phyloP scores from a whole-genome alignment of 23 tunicate species.

The Trididemnum nubilum region DNA sequence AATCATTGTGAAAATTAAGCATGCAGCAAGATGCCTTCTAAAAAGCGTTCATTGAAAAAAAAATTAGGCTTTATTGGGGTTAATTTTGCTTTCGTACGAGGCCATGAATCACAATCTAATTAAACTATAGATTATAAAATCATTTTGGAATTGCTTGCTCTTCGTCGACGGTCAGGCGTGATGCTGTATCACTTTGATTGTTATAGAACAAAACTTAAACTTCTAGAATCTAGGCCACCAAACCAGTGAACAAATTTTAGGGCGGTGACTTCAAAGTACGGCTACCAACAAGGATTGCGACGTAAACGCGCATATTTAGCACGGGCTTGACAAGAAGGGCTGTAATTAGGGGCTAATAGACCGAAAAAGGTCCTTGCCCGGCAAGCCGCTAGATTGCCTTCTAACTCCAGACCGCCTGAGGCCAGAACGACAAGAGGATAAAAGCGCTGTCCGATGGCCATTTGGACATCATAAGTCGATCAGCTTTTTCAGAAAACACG shows the following conservation, averaged over 20 bases:
- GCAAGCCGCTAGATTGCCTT: neutral
- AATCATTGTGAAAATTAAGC: neutral
- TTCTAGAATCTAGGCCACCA: neutral
- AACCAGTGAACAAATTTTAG: neutral
- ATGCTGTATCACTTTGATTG: neutral
- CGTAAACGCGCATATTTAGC: neutral
- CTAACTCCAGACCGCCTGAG: neutral
- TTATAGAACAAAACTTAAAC: neutral
- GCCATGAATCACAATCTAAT: too few relatives aligned
- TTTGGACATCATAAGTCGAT: neutral
- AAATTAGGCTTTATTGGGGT: too few relatives aligned
- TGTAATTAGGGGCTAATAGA: too few relatives aligned
- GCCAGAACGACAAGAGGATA: neutral
- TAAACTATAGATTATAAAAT: too few relatives aligned
- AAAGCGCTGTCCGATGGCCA: neutral
- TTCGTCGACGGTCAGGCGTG: neutral
- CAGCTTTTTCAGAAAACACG: neutral
- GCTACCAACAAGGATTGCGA: neutral
- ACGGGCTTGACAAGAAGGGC: too few relatives aligned
- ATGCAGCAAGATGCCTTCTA: neutral
- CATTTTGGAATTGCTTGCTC: too few relatives aligned
- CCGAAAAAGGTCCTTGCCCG: neutral
- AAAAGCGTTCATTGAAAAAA: neutral
- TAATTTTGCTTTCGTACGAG: too few relatives aligned
- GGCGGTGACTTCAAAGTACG: neutral